A percentile compares a stretch with the other conserved stretches of the same genome.
Evolutionary conservation across 2,797 vertebrate species (phyloP).

Genomic region (Okamejei kenojei): DNA sequence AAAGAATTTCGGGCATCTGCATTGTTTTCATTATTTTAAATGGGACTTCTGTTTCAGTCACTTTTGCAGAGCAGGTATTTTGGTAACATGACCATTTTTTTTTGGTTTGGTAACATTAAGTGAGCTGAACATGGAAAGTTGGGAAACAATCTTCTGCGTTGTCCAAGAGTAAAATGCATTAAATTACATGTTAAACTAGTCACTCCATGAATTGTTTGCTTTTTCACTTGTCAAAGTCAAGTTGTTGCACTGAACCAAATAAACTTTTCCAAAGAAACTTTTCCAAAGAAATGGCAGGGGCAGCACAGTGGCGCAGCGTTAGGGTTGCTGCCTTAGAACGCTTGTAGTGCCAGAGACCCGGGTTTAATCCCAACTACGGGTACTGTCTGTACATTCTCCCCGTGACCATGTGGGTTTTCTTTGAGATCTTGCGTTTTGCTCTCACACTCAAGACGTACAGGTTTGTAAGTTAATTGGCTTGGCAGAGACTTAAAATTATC

Average conservation of each 20-base stretch:
- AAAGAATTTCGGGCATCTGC: constrained; percentile 15
- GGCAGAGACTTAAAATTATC: too few species aligned
- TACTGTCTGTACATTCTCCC: too few species aligned
- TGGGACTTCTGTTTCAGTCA: constrained; percentile 21
- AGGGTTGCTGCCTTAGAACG: too few species aligned
- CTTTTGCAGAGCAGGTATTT: neutral
- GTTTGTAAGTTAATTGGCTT: too few species aligned
- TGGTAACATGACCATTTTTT: neutral
- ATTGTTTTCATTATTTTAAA: constrained; percentile 16
- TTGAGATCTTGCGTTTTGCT: too few species aligned
- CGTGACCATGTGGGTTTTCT: too few species aligned
- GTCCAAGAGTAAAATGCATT: neutral
- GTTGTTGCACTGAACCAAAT: neutral
- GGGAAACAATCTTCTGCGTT: neutral
- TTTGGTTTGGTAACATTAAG: neutral
- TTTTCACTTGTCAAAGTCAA: neutral
- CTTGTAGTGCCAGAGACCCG: too few species aligned
- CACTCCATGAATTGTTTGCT: too few species aligned
- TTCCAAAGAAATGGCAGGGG: neutral
- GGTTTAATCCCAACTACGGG: too few species aligned
- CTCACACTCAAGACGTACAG: too few species aligned
- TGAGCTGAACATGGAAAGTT: neutral
- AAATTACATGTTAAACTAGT: neutral
- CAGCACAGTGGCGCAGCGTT: too few species aligned
- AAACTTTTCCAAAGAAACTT: neutral